phyloP scores from a whole-genome alignment of 2,797 vertebrate genomes.

The Helarctos malayanus region DNA sequence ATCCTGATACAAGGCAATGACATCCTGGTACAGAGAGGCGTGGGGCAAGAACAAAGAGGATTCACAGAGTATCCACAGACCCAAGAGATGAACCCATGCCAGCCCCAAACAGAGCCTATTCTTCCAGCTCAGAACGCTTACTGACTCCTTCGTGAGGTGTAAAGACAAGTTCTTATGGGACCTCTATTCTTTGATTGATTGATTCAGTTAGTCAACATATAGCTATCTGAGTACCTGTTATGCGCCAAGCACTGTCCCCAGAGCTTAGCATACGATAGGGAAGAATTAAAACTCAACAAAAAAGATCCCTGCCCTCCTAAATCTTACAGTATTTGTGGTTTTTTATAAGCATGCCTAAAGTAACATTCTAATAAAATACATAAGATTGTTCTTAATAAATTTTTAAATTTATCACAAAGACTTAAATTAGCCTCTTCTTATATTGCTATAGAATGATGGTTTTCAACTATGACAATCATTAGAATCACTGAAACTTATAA shows the following conservation, averaged over 20 bases:
- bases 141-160: conserved; percentile 42
- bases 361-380: conserved; percentile 30
- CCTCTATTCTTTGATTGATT: background rate
- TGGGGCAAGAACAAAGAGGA: conserved; percentile 67
- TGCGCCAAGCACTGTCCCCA: background rate
- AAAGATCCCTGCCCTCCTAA: background rate
- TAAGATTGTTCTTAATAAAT: background rate
- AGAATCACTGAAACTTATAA: background rate
- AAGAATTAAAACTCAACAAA: background rate
- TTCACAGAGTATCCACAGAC: conserved; percentile 1
- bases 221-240: background rate
- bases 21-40: conserved; percentile 52
- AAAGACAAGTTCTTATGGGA: background rate
- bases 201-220: background rate
- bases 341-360: conserved; percentile 13
- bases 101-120: conserved; percentile 59
- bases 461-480: background rate
- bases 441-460: background rate
- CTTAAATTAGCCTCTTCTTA: background rate
- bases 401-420: background rate
- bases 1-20: conserved; percentile 17
- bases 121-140: conserved; percentile 47
- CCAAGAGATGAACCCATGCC: background rate
- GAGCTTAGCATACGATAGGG: background rate
- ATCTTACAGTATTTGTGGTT: background rate